These are phyloP conservation scores for Steatornis caripensis DNA, from an alignment of 2,113 vertebrate species.

Conservation along the genomic window DNA sequence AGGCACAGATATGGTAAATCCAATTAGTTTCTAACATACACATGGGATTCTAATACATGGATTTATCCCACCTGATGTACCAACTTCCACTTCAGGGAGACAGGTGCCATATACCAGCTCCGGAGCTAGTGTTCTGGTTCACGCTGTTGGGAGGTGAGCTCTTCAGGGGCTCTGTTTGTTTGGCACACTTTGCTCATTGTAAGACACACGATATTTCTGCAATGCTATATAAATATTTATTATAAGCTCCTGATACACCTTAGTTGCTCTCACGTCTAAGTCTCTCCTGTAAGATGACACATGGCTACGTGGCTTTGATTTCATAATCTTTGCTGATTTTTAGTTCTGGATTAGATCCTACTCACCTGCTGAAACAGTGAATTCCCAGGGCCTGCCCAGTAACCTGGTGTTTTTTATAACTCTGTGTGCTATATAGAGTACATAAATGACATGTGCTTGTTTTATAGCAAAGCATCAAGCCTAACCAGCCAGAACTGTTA, in stretches of 20 bases:
- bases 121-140: not conserved
- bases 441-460: not conserved
- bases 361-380: not conserved
- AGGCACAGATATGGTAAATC: not conserved
- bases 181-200: not conserved
- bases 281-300: not conserved
- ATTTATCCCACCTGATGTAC: not conserved
- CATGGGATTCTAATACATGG: accelerated
- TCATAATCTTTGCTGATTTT: not conserved
- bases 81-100: not conserved
- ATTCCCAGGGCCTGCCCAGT: not conserved
- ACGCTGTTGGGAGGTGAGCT: not conserved
- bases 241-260: not conserved
- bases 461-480: not conserved
- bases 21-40: not conserved
- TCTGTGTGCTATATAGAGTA: not conserved
- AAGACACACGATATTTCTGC: not conserved
- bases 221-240: not conserved
- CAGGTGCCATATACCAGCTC: not conserved
- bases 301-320: not conserved
- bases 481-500: not conserved
- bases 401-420: not conserved
- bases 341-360: not conserved
- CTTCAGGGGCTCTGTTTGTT: not conserved
- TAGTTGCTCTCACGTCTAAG: not conserved